Base-by-base conservation (phyloP, 2,888 invertebrate genomes). In the Scelioninae gen. 1 region DNA sequence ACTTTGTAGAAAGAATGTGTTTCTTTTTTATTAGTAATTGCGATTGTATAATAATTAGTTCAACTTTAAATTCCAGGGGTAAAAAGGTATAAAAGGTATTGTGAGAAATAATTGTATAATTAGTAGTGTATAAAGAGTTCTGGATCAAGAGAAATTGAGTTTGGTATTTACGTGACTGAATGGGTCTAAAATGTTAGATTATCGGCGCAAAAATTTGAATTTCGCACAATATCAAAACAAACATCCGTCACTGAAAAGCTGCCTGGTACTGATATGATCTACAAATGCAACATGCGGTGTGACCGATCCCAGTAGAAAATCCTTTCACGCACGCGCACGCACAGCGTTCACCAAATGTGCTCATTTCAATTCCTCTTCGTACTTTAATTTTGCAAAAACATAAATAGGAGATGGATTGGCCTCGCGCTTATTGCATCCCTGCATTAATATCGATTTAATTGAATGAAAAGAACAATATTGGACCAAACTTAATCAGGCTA, bases 231-330 rank as follows among this genome's bases (percentile, higher is more conserved):
- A 78, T 79, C 53, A 9, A 15, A 69, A 74, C 65, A 72, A n/a
- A 63, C 77, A 76, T 45, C 83, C 66, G 78, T 78, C 84, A 74
- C 66, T 69, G 74, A 60, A 78, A 82, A 79, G 75, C 65, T 80
- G 66, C 76, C 71, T 83, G 74, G 84, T 40, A 86, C 85, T 86
- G 87, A 80, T 85, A 85, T 63, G 80, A 84, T 81, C 81, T 75
- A 60, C 77, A 53, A 84, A 84, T 78, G 83, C 77, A 83, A 84
- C 82, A 60, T 84, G 83, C 71, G 62, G 78, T 65, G 74, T 45
- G 82, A 79, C 76, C 75, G 74, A 80, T 71, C 82, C 76, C 47
- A 62, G 72, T 23, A 71, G 83, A 78, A 84, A 78, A 81, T 69
- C 71, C 69, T 81, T 80, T 75, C 75, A 60, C 84, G 76, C 80